A percentile compares a stretch with the other conserved stretches of the same genome.
Evolutionary conservation across 35 echinoderm and acorn worm genomes (phyloP).

Genomic region (Holothuria glaberrima): DNA sequence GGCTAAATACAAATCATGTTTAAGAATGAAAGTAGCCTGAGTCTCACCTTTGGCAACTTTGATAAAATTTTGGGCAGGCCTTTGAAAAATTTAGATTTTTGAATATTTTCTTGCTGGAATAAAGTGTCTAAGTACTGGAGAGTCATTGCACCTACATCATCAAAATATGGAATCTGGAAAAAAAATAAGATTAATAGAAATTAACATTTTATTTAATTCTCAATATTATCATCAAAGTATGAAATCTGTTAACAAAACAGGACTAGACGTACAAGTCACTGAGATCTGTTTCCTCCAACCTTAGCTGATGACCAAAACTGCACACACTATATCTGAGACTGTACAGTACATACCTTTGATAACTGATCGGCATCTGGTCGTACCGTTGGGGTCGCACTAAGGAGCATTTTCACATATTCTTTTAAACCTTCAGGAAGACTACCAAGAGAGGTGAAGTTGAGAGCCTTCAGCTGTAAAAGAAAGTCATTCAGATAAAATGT

Average conservation of each 20-base stretch:
- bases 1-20: too few species aligned
- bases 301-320: too few species aligned
- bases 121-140: slow-evolving; percentile 94
- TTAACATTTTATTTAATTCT: too few species aligned
- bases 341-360: slow-evolving; percentile 68
- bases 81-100: slow-evolving; percentile 99
- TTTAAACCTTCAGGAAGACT: slow-evolving; percentile 86
- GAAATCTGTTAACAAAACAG: too few species aligned
- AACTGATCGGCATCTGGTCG: slow-evolving; percentile 97
- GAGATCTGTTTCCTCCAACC: too few species aligned
- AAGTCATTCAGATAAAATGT: too few species aligned
- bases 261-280: too few species aligned
- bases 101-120: slow-evolving; percentile 90
- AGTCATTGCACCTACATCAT: slow-evolving; percentile 97
- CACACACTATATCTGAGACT: too few species aligned
- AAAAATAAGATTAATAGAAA: not conserved
- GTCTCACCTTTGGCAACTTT: slow-evolving; percentile 88
- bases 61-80: slow-evolving; percentile 91
- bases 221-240: too few species aligned
- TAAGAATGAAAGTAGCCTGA: too few species aligned
- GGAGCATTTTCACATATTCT: slow-evolving; percentile 98
- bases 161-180: slow-evolving; percentile 95
- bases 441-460: slow-evolving; percentile 75
- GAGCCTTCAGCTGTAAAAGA: slow-evolving; percentile 62
- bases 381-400: slow-evolving; percentile 90